These are phyloP conservation scores for Pelmatolapia mariae DNA, from an alignment of 2,113 vertebrate species.

Conservation along the genomic window DNA sequence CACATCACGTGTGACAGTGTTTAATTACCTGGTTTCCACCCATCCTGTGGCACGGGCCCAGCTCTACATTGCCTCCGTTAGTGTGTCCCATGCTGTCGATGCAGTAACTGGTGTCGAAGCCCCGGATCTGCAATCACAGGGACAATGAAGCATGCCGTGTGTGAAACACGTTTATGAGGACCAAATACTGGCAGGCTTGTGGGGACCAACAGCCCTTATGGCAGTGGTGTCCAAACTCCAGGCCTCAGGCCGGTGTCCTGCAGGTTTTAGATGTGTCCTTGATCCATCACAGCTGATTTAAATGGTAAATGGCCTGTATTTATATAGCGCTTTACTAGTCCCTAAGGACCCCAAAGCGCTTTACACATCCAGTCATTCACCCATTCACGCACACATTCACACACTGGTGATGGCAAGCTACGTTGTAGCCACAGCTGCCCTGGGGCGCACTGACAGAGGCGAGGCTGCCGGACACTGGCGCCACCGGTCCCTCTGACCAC, in stretches of 20 bases:
- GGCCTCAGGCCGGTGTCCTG: background rate
- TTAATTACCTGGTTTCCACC: conserved; percentile 92
- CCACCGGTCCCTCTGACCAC: no score
- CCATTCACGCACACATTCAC: no score
- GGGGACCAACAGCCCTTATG: background rate
- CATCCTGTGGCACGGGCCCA: conserved; percentile 95
- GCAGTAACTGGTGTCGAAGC: conserved; percentile 88
- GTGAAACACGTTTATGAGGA: background rate
- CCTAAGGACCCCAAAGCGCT: no score
- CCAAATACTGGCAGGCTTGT: background rate
- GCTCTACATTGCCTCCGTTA: conserved; percentile 88
- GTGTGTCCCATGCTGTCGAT: conserved; percentile 98
- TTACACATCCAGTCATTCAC: no score
- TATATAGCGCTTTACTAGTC: no score
- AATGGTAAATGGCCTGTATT: no score
- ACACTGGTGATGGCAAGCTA: no score
- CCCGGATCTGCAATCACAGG: conserved; percentile 77
- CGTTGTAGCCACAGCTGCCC: no score
- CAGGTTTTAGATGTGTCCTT: background rate
- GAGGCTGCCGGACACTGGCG: no score
- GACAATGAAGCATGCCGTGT: background rate
- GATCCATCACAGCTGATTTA: background rate
- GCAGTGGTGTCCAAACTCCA: background rate
- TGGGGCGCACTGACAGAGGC: no score
- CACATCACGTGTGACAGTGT: background rate